Evolutionary conservation across 37 sponge, comb jelly and placozoan genomes (phyloP).

Genomic region (Tethya wilhelma): DNA sequence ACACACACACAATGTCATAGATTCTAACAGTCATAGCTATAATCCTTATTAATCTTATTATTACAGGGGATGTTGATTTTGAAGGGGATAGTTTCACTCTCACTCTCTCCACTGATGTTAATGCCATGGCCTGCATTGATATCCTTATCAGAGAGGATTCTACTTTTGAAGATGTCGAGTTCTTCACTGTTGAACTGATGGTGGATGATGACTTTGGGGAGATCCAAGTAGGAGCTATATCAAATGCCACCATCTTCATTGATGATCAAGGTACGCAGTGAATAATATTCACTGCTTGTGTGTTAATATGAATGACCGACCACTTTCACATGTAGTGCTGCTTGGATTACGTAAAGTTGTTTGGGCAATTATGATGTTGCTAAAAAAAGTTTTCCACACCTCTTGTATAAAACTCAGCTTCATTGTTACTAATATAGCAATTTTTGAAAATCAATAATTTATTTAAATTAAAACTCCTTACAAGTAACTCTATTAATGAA

Average conservation of each 20-base stretch:
- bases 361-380: not conserved
- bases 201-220: not conserved
- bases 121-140: constrained; percentile 13
- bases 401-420: too few relatives aligned
- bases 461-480: too few relatives aligned
- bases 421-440: too few relatives aligned
- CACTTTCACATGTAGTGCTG: not conserved
- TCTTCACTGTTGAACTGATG: not conserved
- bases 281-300: not conserved
- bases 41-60: not conserved
- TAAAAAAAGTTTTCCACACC: not conserved
- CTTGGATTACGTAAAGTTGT: not conserved
- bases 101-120: not conserved
- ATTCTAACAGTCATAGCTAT: not conserved
- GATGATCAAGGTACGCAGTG: constrained; percentile 27
- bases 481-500: too few relatives aligned
- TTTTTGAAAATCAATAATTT: too few relatives aligned
- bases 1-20: too few relatives aligned
- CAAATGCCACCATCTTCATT: constrained; percentile 6
- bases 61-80: constrained; percentile 24
- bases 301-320: not conserved
- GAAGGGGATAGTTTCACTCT: constrained; percentile 3
- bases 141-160: constrained; percentile 11
- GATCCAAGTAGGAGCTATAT: not conserved
- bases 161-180: constrained; percentile 22